Evolutionary conservation across 2,797 vertebrate species (phyloP).

Genomic region (Cephalopachus bancanus): DNA sequence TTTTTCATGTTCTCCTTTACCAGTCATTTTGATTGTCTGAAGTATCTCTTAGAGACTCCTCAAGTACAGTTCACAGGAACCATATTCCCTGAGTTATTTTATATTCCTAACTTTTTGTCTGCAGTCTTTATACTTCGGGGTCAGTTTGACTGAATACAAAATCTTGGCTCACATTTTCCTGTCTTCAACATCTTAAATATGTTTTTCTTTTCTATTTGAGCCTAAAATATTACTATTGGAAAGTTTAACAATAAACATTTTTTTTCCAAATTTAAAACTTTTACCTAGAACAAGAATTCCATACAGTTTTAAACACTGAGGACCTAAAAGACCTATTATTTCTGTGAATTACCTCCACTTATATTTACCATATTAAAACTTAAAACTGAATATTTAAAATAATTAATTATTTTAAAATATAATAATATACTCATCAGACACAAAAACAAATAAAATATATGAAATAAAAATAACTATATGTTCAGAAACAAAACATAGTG

Average conservation of each 20-base stretch:
- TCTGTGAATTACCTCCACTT: neutral
- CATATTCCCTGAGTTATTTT: constrained; percentile 23
- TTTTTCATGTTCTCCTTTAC: neutral
- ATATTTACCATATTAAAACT: too few species aligned
- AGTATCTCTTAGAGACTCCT: neutral
- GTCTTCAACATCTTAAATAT: neutral
- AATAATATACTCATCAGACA: neutral
- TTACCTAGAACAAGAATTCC: neutral
- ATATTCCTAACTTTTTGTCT: neutral
- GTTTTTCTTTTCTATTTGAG: neutral
- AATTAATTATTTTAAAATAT: neutral
- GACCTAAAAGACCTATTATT: neutral
- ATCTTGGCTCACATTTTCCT: neutral
- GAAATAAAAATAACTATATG: neutral
- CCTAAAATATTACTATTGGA: neutral
- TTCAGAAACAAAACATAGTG: neutral
- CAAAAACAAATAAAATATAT: neutral
- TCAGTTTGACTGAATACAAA: neutral
- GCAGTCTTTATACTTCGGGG: neutral
- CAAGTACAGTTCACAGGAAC: neutral
- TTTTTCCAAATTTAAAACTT: neutral
- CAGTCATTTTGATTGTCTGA: constrained; percentile 14
- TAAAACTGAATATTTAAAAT: neutral
- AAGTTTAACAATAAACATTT: neutral
- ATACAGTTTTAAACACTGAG: neutral